Base-by-base conservation (phyloP, 2,113 vertebrate species). In the Pungitius pungitius region DNA sequence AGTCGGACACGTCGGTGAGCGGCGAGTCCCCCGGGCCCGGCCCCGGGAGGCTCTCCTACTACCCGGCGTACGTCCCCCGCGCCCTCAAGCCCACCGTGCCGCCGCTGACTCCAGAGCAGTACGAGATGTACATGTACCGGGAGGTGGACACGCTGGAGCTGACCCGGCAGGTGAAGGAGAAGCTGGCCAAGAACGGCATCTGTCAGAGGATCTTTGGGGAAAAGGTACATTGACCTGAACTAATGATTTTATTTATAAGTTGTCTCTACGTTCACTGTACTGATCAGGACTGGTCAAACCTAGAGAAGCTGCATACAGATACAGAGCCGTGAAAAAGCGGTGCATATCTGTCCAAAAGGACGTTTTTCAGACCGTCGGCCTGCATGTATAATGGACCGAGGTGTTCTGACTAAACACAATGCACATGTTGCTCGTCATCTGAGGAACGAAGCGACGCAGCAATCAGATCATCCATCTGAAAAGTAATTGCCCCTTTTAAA, bases 141-240 rank as follows among this genome's bases (percentile, higher is more conserved):
- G 98, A 99, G 88, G 98, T 99, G 90, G 97, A 99, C 90, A 99
- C 98, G 0, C 80, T 97, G 15, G 98, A 99, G 84, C 93, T 99
- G 82, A 99, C 97, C 0, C 92, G 97, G 69, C 97, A 98, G 92
- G 98, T 99, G 88, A 99, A 99, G 90, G 97, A 99, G 93, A 99
- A 99, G 88, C 89, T 99, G 86, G 97, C 98, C 37, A 99, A 99
- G 93, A 99, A 99, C 0, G 98, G 98, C 43, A 99, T 99, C 94
- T 99, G 97, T 90, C 98, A 99, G 91, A 93, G 98, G 90, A 98
- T 99, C 93, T 99, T 99, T 0, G 98, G 98, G 60, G 98, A 99
- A 92, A 99, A 99, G 97, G 0, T 26, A 5, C 17, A 61, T 55
- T 20, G 26, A 52, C 51, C 30, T 59, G 42, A 70, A 37, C 37